phyloP scores from a whole-genome alignment of 2,113 vertebrate genomes.

The Puntigrus tetrazona region DNA sequence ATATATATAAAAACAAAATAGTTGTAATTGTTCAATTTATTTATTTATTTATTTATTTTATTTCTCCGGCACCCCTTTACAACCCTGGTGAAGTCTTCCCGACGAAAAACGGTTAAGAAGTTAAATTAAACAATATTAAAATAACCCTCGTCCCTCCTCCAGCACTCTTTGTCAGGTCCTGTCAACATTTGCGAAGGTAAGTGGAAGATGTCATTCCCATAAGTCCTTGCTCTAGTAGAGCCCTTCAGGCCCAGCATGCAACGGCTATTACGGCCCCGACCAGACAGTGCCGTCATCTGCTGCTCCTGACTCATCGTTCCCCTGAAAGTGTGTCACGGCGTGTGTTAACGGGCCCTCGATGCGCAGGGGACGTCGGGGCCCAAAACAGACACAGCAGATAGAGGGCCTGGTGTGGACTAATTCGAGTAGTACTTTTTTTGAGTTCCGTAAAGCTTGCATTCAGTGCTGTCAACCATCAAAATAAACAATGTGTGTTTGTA shows the following conservation, averaged over 20 bases:
- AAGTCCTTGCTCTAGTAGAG: constrained; percentile 11
- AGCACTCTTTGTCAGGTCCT: neutral
- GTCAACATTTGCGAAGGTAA: constrained; percentile 1
- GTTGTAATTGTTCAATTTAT: too few relatives aligned
- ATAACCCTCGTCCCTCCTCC: neutral
- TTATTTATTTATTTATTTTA: too few relatives aligned
- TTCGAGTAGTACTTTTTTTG: too few relatives aligned
- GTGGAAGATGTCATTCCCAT: constrained; percentile 2
- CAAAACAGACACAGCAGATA: neutral
- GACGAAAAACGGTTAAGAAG: neutral
- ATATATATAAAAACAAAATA: too few relatives aligned
- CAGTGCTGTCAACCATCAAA: too few relatives aligned
- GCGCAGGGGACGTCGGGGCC: neutral
- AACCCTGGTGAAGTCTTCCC: neutral
- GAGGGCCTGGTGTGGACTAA: neutral
- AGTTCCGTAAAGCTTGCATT: too few relatives aligned
- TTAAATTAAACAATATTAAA: neutral
- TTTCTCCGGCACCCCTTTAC: neutral
- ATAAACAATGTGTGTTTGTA: too few relatives aligned
- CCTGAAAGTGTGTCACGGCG: neutral
- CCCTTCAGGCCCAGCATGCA: constrained; percentile 30
- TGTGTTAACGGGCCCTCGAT: neutral
- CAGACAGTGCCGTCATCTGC: constrained; percentile 28
- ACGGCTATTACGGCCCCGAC: constrained; percentile 21
- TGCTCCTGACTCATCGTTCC: constrained; percentile 38